A percentile compares a stretch with the other conserved stretches of the same genome.
phyloP scores from a whole-genome alignment of 2,113 vertebrate species.

The Corythoichthys intestinalis region DNA sequence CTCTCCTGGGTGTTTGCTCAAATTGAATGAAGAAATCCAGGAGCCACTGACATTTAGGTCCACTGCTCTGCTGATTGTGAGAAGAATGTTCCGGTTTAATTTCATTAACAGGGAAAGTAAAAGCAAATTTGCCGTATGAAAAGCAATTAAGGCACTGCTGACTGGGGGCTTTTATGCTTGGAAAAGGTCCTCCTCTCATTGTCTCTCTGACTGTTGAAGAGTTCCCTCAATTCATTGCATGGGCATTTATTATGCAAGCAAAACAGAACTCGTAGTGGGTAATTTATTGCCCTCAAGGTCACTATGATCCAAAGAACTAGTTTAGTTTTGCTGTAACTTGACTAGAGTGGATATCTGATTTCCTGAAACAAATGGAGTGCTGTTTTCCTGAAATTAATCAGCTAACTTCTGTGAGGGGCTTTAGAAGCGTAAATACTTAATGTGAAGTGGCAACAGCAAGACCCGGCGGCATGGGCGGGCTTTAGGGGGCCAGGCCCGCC shows the following conservation, averaged over 20 bases:
- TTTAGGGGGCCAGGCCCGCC: too few species aligned
- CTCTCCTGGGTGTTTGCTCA: conserved; percentile 79
- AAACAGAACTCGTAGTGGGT: conserved; percentile 30
- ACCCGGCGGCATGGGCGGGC: too few species aligned
- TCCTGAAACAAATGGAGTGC: not conserved
- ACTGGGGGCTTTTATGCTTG: conserved; percentile 80
- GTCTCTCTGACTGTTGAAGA: conserved; percentile 53
- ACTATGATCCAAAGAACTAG: conserved; percentile 17
- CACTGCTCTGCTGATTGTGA: conserved; percentile 81
- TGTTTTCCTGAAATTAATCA: too few species aligned
- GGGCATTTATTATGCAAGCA: conserved; percentile 43
- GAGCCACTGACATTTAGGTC: conserved; percentile 84
- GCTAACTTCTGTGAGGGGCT: too few species aligned
- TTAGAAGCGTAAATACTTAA: too few species aligned
- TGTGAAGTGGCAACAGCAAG: too few species aligned
- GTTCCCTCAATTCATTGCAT: conserved; percentile 32
- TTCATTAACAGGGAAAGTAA: conserved; percentile 94
- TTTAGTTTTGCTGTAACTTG: conserved; percentile 13
- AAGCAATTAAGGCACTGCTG: conserved; percentile 95
- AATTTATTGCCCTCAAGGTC: conserved; percentile 42
- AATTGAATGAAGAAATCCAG: conserved; percentile 83
- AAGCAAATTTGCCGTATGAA: conserved; percentile 98
- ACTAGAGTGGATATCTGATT: not conserved
- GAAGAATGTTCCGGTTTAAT: conserved; percentile 90
- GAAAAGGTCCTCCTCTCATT: conserved; percentile 79